Conservation (phyloP, 2,888 invertebrate species). For the Sarcophaga variegata region DNA sequence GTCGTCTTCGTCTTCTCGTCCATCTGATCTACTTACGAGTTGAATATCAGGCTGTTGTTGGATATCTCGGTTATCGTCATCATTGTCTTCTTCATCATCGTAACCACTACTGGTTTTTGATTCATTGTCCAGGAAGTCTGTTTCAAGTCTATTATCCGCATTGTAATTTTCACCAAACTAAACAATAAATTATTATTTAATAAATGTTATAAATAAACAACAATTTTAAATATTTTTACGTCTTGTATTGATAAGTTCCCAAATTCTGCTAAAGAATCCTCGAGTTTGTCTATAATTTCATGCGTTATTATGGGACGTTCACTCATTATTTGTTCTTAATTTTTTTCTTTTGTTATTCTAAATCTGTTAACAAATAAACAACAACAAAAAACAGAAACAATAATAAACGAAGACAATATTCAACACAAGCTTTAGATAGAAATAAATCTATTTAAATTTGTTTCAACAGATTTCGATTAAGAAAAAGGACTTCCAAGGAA, state of each 20-base stretch:
- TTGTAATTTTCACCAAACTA: not conserved
- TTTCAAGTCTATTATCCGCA: not conserved
- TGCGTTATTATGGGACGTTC: not conserved
- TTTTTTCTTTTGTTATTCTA: not conserved
- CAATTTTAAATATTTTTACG: not conserved
- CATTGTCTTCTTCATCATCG: slow-evolving; percentile 51
- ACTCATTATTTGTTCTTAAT: slow-evolving; percentile 13
- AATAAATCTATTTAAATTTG: not conserved
- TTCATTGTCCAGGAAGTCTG: slow-evolving; percentile 36
- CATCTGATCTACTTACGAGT: too few relatives aligned
- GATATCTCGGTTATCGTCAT: not conserved
- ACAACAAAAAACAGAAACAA: not conserved
- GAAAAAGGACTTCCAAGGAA: not conserved
- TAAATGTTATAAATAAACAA: too few relatives aligned
- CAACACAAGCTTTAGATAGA: not conserved
- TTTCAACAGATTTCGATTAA: not conserved
- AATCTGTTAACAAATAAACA: not conserved
- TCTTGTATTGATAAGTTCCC: not conserved
- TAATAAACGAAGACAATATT: not conserved
- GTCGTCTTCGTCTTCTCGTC: not conserved
- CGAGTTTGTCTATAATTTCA: not conserved
- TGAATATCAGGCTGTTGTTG: too few relatives aligned
- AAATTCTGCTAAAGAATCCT: slow-evolving; percentile 15
- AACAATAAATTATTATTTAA: not conserved
- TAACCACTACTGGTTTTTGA: slow-evolving; percentile 54